Percentiles rank a stretch among this genome's conserved stretches.
Evolutionary conservation across 2,888 invertebrate genomes (phyloP).

Genomic region (Lucinisca nassula): DNA sequence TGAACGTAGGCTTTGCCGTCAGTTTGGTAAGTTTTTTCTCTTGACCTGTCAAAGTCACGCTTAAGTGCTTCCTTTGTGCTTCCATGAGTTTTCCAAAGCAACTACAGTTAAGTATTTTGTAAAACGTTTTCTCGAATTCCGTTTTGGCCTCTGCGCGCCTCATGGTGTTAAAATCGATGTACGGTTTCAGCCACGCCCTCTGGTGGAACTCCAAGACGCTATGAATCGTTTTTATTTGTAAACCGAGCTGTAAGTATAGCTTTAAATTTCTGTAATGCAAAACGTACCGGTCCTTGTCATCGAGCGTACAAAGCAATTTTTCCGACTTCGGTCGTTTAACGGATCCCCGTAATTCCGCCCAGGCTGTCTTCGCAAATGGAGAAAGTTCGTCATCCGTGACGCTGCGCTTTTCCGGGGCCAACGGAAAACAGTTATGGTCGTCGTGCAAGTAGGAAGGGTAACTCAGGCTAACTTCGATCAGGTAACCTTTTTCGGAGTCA

Average conservation of each 20-base stretch:
- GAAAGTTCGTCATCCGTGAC: not conserved
- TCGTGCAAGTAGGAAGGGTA: not conserved
- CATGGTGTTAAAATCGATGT: conserved; percentile 1
- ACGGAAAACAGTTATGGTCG: not conserved
- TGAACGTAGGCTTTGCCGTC: too few relatives aligned
- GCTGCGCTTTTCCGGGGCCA: not conserved
- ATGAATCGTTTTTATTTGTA: conserved; percentile 1
- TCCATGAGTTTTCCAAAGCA: too few relatives aligned
- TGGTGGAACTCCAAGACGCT: conserved; percentile 4
- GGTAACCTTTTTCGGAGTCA: not conserved
- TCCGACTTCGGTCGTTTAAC: not conserved
- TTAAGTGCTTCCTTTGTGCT: too few relatives aligned
- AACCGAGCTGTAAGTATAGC: too few relatives aligned
- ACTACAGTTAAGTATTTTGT: too few relatives aligned
- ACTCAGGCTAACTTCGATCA: not conserved
- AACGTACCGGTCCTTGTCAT: not conserved
- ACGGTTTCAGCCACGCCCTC: conserved; percentile 4
- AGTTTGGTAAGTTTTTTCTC: not conserved
- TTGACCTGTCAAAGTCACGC: not conserved
- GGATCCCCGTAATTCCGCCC: not conserved
- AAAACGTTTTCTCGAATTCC: conserved; percentile 14
- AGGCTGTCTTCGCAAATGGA: not conserved
- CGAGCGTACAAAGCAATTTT: conserved; percentile 9
- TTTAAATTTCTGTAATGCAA: not conserved
- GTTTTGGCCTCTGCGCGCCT: not conserved